A percentile compares a stretch with the other conserved stretches of the same genome.
Evolutionary conservation across 2,113 vertebrate genomes (phyloP).

Genomic region (Choloepus hoffmanni): DNA sequence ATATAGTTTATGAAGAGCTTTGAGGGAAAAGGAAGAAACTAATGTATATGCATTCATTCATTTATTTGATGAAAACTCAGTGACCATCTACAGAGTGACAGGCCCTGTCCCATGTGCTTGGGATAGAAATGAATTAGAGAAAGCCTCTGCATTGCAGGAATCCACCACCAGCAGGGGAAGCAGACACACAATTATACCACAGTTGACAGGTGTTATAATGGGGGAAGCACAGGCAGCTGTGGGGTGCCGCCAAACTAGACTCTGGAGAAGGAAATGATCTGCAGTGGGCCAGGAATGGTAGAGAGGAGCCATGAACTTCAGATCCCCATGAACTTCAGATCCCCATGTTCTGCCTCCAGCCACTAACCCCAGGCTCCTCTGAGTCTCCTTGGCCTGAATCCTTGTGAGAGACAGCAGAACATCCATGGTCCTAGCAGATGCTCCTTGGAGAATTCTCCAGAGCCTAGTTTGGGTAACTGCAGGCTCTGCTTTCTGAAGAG

Average conservation of each 20-base stretch:
- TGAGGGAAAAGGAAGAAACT: neutral
- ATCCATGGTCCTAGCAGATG: rapidly evolving
- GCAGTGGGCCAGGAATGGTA: rapidly evolving
- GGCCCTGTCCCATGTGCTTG: neutral
- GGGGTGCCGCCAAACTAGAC: neutral
- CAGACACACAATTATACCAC: neutral
- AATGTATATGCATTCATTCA: neutral
- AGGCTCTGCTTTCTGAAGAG: neutral
- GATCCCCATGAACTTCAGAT: too few species aligned
- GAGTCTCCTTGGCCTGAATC: neutral
- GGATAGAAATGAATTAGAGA: neutral
- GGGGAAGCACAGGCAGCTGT: too few species aligned
- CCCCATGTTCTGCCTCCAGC: neutral
- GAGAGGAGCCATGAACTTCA: too few species aligned
- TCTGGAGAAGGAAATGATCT: neutral
- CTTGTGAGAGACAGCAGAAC: neutral
- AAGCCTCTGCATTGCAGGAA: neutral
- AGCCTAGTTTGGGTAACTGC: neutral
- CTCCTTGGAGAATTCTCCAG: neutral
- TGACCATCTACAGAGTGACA: neutral
- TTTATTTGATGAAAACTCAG: neutral
- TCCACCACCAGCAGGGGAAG: neutral
- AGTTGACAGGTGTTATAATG: neutral
- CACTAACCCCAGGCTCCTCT: neutral
- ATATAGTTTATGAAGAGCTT: neutral